A percentile compares a stretch with the other conserved stretches of the same genome.
Evolutionary conservation across 2,888 invertebrate genomes (phyloP).

Genomic region (Drosophila rellima): DNA sequence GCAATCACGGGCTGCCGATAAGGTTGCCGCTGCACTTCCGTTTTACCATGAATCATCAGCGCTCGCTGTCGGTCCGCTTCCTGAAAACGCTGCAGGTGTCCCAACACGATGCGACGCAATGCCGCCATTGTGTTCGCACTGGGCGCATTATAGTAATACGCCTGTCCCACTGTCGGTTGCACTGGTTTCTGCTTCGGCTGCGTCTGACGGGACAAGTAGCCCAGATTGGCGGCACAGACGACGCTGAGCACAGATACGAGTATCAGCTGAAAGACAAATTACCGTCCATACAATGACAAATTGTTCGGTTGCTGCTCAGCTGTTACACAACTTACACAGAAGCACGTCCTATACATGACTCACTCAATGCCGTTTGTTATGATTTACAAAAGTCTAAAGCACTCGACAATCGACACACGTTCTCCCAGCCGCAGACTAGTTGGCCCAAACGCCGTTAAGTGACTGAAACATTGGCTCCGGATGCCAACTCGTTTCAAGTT

Average conservation of each 20-base stretch:
- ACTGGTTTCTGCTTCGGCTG: conserved; percentile 15
- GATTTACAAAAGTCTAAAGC: conserved; percentile 13
- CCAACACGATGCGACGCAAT: conserved; percentile 54
- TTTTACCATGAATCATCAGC: conserved; percentile 28
- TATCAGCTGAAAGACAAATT: conserved; percentile 65
- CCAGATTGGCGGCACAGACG: conserved; percentile 39
- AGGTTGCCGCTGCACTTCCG: conserved; percentile 62
- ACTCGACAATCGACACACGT: conserved; percentile 14
- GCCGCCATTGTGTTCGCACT: conserved; percentile 42
- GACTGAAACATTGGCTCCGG: conserved; percentile 54
- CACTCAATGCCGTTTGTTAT: conserved; percentile 25
- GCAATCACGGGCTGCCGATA: conserved; percentile 28
- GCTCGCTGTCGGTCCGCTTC: conserved; percentile 52
- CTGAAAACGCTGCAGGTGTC: conserved; percentile 57
- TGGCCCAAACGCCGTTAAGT: conserved; percentile 54
- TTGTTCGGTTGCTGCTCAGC: conserved; percentile 9
- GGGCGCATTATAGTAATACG: conserved; percentile 70
- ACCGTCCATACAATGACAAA: conserved; percentile 35
- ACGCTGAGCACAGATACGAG: conserved; percentile 46
- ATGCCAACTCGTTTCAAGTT: conserved; percentile 69
- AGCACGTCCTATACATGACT: conserved; percentile 61
- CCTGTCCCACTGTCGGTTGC: conserved; percentile 16
- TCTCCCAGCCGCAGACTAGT: conserved; percentile 51
- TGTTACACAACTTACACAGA: conserved; percentile 53
- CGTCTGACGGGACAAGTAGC: conserved; percentile 40